Base-by-base conservation (phyloP, 2,888 invertebrate species). In the Archaeoteleia sp. region DNA sequence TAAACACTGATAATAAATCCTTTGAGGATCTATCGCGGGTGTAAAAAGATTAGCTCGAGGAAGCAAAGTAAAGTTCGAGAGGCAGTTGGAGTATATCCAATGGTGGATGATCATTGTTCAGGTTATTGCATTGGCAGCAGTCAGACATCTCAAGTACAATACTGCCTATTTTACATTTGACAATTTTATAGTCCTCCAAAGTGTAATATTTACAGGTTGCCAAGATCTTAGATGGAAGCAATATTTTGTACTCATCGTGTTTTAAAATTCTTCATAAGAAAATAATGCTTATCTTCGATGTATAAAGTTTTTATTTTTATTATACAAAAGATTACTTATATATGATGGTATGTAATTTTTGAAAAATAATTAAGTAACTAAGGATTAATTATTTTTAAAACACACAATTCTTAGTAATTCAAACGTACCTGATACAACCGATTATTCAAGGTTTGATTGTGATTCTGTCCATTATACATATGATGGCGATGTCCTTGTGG, bases 71-170 rank as follows among this genome's bases (percentile, higher is more conserved):
- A 29, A 57, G 9, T 43, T 55, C 34, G 34, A 25, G 27, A 63
- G 70, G 58, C 34, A 71, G 70, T 79, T 81, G 80, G 80, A 81
- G 60, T 62, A 62, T 61, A 55, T 81, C 81, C 80, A 82, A 79
- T 71, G 69, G 58, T 30, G 70, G 58, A 77, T 78, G 73, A 81
- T 77, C 75, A 79, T 81, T 76, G 75, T 74, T 77, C 76, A 49
- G 68, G 74, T 77, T 78, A 78, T 77, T 77, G 72, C 69, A 72
- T 67, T 67, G 74, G 55, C 74, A 72, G 57, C 63, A 55, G 67
- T 46, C 72, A 71, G 67, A 76, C 71, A 67, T 67, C 68, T 72
- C 25, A 42, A 66, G 20, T 13, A 48, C 34, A 39, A 63, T 71
- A 74, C 67, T 70, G 69, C 68, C 67, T 71, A 70, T 72, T 71